Conservation (phyloP, 2,888 invertebrate genomes). For the Panopea generosa region DNA sequence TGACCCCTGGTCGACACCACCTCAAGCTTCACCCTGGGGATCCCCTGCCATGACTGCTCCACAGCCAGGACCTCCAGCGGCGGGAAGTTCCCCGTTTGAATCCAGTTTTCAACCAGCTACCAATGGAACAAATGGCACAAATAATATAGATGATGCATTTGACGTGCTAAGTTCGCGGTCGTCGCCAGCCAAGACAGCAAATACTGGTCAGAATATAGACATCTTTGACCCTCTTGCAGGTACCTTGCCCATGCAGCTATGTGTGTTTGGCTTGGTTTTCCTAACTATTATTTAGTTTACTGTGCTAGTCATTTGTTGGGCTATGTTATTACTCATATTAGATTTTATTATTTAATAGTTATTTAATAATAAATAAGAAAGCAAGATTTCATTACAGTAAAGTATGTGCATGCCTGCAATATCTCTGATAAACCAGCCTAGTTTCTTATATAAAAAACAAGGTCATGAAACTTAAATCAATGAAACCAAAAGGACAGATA, state of each 20-base stretch:
- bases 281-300: not conserved
- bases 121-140: slow-evolving; percentile 65
- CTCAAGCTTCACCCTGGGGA: slow-evolving; percentile 51
- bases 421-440: too few species aligned
- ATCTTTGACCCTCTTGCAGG: slow-evolving; percentile 79
- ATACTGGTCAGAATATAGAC: slow-evolving; percentile 65
- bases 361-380: too few species aligned
- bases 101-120: slow-evolving; percentile 61
- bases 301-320: too few species aligned
- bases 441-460: too few species aligned
- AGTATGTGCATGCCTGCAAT: too few species aligned
- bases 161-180: slow-evolving; percentile 79
- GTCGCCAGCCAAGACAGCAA: slow-evolving; percentile 70
- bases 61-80: slow-evolving; percentile 55
- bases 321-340: too few species aligned
- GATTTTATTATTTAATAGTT: too few species aligned
- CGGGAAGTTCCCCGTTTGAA: slow-evolving; percentile 51
- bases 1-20: slow-evolving; percentile 73
- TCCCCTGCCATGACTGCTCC: slow-evolving; percentile 39
- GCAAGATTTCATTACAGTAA: too few species aligned
- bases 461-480: too few species aligned
- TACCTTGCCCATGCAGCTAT: slow-evolving; percentile 48
- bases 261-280: slow-evolving; percentile 28
- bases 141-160: slow-evolving; percentile 81
- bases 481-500: too few species aligned